Evolutionary conservation across 2,888 invertebrate species (phyloP), one percentile per base, ranked within the genome.

Genomic region (Lepidonotus clava): DNA sequence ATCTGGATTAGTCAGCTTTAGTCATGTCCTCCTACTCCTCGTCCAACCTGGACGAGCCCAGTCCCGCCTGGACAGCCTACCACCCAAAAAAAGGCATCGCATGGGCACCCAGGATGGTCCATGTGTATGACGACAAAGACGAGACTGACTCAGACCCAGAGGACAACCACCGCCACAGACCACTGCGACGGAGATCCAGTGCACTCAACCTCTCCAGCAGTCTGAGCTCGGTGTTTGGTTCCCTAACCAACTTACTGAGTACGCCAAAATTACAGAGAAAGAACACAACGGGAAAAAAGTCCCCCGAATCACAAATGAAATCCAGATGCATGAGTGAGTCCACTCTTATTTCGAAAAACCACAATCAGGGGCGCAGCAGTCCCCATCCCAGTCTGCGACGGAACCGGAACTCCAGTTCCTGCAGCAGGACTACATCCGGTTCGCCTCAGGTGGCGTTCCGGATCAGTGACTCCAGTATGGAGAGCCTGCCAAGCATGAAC

Each of bases 11-110:
- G n/a, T n/a, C n/a, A n/a, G n/a, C n/a, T n/a, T n/a, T n/a, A n/a
- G 24, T 32, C 80, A 80, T 80, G 80, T 80, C 80, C 1, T 40
- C 11, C 40, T 85, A 24, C 28, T 67, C 85, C 32, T 71, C 71
- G 1, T 40, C 36, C 34, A 40, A 32, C n/a, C 14, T 46, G 21
- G 85, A 71, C 67, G 71, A 71, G 6, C 71, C 85, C 40, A 66
- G 24, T 8, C 85, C 85, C 2, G 40, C 18, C n/a, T 85, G 53
- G 53, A 85, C 67, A 18, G 71, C 85, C 41, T 85, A 85, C 85
- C 46, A 46, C 41, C 85, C 85, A 18, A 85, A 85, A 46, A 32
- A n/a, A 8, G 85, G 85, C n/a, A 53, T 85, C 46, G 71, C 85
- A 2, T 85, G 85, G 85, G 71, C 85, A 14, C 85, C 85, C 21